phyloP scores from a whole-genome alignment of 2,888 invertebrate genomes.

The Sarcophaga subvicina region DNA sequence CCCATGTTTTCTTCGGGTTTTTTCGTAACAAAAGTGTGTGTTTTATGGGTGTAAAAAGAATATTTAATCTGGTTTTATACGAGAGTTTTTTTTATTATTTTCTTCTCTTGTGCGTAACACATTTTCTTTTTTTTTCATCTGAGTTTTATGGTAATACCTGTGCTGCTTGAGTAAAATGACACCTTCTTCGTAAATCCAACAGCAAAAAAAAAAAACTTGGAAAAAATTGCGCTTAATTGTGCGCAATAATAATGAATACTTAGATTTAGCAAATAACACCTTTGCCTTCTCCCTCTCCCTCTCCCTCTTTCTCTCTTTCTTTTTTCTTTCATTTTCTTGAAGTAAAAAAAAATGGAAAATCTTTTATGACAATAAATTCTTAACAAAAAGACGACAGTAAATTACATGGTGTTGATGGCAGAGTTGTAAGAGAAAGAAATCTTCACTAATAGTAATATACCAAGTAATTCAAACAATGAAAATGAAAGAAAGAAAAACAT shows the following conservation, averaged over 20 bases:
- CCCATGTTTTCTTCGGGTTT: not conserved
- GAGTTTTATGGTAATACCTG: slow-evolving; percentile 33
- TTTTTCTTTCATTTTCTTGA: too few relatives aligned
- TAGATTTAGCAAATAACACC: slow-evolving; percentile 60
- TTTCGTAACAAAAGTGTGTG: not conserved
- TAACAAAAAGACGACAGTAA: not conserved
- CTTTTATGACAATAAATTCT: not conserved
- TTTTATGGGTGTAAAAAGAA: slow-evolving; percentile 56
- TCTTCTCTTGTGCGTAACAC: slow-evolving; percentile 29
- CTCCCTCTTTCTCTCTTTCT: too few relatives aligned
- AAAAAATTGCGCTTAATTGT: slow-evolving; percentile 67
- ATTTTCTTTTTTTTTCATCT: slow-evolving; percentile 22
- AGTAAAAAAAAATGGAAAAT: not conserved
- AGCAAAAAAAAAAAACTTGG: slow-evolving; percentile 26
- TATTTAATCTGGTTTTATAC: slow-evolving; percentile 33
- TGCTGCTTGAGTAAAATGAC: slow-evolving; percentile 62
- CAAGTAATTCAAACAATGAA: too few relatives aligned
- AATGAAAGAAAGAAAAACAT: too few relatives aligned
- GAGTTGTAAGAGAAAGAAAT: not conserved
- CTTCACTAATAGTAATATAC: not conserved
- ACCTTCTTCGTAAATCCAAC: slow-evolving; percentile 58
- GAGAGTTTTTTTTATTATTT: not conserved
- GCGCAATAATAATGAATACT: slow-evolving; percentile 71
- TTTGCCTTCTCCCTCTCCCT: not conserved
- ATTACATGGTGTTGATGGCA: not conserved